Conservation (phyloP, 2,888 invertebrate species). For the Apocheima hispidaria region DNA sequence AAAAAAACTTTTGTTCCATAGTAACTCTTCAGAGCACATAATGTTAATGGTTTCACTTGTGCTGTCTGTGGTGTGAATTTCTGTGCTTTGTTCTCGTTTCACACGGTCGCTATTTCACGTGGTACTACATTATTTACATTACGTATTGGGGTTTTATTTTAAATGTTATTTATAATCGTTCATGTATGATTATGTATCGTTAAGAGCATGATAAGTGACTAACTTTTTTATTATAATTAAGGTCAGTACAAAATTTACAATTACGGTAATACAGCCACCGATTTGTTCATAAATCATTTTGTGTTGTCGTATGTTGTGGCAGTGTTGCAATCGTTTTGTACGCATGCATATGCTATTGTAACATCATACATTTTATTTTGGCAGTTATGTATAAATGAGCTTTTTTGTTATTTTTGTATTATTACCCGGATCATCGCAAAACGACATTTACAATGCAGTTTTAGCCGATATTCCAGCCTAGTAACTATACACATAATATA, state of each 20-base stretch:
- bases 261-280: slow-evolving; percentile 11
- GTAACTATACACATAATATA: background rate
- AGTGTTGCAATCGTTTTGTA: slow-evolving; percentile 24
- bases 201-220: slow-evolving; percentile 12
- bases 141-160: background rate
- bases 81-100: slow-evolving; percentile 14
- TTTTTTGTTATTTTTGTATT: background rate
- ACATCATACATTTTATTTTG: background rate
- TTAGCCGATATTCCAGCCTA: background rate
- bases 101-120: slow-evolving; percentile 6
- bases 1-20: background rate
- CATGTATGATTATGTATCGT: background rate
- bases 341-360: slow-evolving; percentile 14
- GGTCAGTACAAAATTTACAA: slow-evolving; percentile 11
- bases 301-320: slow-evolving; percentile 17
- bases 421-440: background rate
- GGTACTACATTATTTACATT: slow-evolving; percentile 3
- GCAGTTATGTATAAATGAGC: background rate
- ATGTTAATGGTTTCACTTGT: slow-evolving; percentile 11
- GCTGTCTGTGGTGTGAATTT: slow-evolving; percentile 21
- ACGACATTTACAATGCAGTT: background rate
- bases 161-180: slow-evolving; percentile 2
- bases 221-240: slow-evolving; percentile 2
- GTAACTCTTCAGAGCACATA: background rate
- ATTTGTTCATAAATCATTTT: slow-evolving; percentile 1